phyloP scores from a whole-genome alignment of 1,140 invertebrate genomes.

The Teleopsis dalmanni region DNA sequence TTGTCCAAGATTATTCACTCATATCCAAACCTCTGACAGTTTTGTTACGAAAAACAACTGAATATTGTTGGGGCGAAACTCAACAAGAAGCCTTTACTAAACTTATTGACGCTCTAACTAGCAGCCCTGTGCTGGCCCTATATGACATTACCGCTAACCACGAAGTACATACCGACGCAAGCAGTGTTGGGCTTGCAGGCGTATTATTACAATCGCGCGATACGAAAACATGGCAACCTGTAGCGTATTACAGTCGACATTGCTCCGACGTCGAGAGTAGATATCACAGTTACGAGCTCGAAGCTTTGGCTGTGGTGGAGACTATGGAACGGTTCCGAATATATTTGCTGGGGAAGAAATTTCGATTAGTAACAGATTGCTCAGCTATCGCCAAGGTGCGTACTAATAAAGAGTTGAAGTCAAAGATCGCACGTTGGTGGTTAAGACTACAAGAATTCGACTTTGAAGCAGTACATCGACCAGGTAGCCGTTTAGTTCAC shows the following conservation, averaged over 20 bases:
- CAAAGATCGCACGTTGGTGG: no score
- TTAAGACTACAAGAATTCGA: neutral
- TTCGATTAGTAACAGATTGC: neutral
- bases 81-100: neutral
- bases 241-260: neutral
- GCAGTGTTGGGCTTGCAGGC: neutral
- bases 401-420: no score
- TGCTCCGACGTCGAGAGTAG: neutral
- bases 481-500: neutral
- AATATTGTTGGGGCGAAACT: neutral
- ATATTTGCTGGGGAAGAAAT: neutral
- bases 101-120: neutral
- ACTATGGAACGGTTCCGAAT: neutral
- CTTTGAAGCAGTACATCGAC: neutral
- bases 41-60: neutral
- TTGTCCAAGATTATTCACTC: neutral
- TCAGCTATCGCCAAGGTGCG: no score
- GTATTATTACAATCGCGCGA: neutral
- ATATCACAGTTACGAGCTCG: neutral
- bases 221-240: neutral
- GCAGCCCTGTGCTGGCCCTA: neutral
- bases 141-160: neutral
- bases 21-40: neutral
- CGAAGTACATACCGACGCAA: constrained; percentile 1
- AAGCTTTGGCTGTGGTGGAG: neutral